Evolutionary conservation across 2,888 invertebrate genomes (phyloP).

Genomic region (Biston betularia): DNA sequence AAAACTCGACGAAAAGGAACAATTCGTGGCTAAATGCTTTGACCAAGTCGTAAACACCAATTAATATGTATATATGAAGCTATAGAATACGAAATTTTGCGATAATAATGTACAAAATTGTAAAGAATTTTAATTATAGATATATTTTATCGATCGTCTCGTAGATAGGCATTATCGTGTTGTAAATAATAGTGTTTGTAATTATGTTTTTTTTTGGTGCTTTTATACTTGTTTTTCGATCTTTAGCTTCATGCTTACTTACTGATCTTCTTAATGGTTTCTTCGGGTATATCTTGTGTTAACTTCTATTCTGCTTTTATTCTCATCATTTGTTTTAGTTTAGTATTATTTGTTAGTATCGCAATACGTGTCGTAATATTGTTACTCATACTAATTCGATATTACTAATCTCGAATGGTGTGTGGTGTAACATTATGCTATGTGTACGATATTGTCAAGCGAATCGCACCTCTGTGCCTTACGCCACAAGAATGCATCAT

Average conservation of each 20-base stretch:
- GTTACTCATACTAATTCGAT: conserved; percentile 23
- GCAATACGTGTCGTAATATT: conserved; percentile 52
- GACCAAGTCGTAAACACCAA: conserved; percentile 87
- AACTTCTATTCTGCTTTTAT: conserved; percentile 53
- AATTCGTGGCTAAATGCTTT: conserved; percentile 88
- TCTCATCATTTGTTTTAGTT: conserved; percentile 69
- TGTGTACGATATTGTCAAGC: conserved; percentile 54
- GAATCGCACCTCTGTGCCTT: conserved; percentile 66
- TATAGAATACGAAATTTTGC: conserved; percentile 32
- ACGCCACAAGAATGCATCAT: conserved; percentile 86
- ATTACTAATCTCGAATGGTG: conserved; percentile 29
- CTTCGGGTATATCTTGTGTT: conserved; percentile 51
- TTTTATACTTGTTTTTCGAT: conserved; percentile 27
- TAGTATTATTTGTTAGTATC: conserved; percentile 63
- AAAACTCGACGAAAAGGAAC: conserved; percentile 84
- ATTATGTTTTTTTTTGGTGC: conserved; percentile 30
- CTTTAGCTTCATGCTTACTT: conserved; percentile 50
- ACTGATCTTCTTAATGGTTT: conserved; percentile 47
- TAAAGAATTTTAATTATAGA: conserved; percentile 32
- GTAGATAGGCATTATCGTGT: conserved; percentile 32
- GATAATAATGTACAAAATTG: conserved; percentile 17
- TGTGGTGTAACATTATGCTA: conserved; percentile 27
- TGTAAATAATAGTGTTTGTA: conserved; percentile 48
- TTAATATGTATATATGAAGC: conserved; percentile 50
- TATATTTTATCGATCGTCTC: conserved; percentile 40